Percentiles rank a stretch among this genome's conserved stretches.
phyloP scores from a whole-genome alignment of 2,113 vertebrate species.

The Pseudopipra pipra region DNA sequence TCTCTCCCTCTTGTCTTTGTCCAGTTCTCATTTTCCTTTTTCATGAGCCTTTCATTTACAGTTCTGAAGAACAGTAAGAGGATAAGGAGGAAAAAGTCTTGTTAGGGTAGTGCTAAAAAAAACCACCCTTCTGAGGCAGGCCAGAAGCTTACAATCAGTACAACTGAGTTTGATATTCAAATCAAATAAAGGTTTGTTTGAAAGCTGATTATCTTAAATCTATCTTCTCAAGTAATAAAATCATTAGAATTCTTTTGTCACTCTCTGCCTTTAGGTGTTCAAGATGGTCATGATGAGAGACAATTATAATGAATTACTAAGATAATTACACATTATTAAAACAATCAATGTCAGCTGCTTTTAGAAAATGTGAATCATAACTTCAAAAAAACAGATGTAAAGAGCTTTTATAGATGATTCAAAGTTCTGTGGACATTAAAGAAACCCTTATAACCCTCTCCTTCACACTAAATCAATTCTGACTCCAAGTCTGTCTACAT shows the following conservation, averaged over 20 bases:
- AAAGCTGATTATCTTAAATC: conserved; percentile 19
- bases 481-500: background rate
- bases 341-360: conserved; percentile 3
- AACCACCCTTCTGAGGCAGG: background rate
- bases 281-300: conserved; percentile 31
- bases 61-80: background rate
- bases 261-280: background rate
- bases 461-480: background rate
- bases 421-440: background rate
- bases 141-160: background rate
- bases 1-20: background rate
- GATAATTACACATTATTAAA: conserved; percentile 8
- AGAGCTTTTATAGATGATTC: background rate
- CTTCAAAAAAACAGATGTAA: background rate
- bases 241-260: conserved; percentile 12
- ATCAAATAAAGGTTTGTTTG: background rate
- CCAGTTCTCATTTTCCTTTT: background rate
- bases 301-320: conserved; percentile 8
- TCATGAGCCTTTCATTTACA: background rate
- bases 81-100: background rate
- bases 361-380: background rate
- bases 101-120: background rate
- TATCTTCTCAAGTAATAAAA: conserved; percentile 6
- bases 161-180: background rate
- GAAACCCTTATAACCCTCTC: background rate